These are phyloP conservation scores for Ellobium chinense DNA, from an alignment of 2,888 invertebrate genomes.

Conservation along the genomic window DNA sequence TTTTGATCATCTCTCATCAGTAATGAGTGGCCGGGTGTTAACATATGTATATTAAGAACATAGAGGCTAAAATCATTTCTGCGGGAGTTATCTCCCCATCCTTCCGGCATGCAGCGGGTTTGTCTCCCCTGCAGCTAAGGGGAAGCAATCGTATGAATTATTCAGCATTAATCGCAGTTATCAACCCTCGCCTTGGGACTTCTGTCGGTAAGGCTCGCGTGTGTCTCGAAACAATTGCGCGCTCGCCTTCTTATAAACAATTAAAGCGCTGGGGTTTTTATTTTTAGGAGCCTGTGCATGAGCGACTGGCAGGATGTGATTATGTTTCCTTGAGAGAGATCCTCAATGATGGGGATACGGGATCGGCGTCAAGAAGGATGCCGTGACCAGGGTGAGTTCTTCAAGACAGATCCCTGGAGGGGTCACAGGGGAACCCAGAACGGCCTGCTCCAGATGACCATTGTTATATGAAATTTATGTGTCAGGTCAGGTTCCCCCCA, in stretches of 20 bases:
- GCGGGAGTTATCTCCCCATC: background rate
- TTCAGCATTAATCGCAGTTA: conserved; percentile 10
- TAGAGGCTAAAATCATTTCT: no score
- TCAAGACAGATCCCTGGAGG: background rate
- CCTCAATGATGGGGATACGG: background rate
- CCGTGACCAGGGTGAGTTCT: background rate
- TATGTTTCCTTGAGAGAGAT: background rate
- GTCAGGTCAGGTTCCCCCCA: background rate
- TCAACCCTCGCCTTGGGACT: conserved; percentile 6
- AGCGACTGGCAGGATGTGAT: background rate
- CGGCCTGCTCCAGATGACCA: background rate
- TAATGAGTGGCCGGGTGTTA: no score
- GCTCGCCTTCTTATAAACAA: background rate
- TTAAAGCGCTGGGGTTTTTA: background rate
- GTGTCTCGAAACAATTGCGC: background rate
- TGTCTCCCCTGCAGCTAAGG: background rate
- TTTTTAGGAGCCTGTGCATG: background rate
- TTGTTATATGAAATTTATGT: background rate
- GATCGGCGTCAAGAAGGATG: background rate
- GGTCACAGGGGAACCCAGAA: background rate
- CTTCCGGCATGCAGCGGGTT: no score
- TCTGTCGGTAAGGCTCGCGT: background rate
- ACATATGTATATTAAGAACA: no score
- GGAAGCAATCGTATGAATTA: conserved; percentile 34
- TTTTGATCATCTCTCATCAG: no score